Evolutionary conservation across 2,797 vertebrate species (phyloP).

Genomic region (Emys orbicularis): DNA sequence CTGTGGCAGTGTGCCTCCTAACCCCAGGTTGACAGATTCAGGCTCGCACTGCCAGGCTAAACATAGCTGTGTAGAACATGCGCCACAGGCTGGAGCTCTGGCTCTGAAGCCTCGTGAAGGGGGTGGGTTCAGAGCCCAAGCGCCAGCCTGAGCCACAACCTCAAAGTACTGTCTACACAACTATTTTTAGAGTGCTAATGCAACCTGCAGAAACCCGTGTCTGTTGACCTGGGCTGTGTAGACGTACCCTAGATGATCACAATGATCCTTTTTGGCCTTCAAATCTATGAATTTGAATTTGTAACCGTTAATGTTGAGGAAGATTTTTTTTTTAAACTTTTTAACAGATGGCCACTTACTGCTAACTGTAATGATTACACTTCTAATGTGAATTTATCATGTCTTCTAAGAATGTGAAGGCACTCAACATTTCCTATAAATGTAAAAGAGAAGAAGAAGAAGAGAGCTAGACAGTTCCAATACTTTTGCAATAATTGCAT

Average conservation of each 20-base stretch:
- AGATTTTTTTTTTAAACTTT: background rate
- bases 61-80: no score
- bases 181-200: no score
- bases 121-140: no score
- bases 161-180: no score
- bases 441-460: background rate
- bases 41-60: no score
- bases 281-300: background rate
- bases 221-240: no score
- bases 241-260: background rate
- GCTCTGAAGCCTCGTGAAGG: no score
- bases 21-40: no score
- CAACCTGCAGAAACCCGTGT: no score
- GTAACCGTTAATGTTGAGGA: background rate
- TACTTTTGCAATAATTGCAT: background rate
- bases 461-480: background rate
- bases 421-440: background rate
- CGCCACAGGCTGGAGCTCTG: no score
- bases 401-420: slow-evolving; percentile 10
- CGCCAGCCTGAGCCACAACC: no score
- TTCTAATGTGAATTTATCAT: background rate
- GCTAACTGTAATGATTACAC: background rate
- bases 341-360: slow-evolving; percentile 2
- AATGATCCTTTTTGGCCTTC: background rate
- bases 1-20: no score